Evolutionary conservation across 1,140 invertebrate species (phyloP), one percentile per base, ranked within the genome.

Genomic region (Temnothorax longispinosus): DNA sequence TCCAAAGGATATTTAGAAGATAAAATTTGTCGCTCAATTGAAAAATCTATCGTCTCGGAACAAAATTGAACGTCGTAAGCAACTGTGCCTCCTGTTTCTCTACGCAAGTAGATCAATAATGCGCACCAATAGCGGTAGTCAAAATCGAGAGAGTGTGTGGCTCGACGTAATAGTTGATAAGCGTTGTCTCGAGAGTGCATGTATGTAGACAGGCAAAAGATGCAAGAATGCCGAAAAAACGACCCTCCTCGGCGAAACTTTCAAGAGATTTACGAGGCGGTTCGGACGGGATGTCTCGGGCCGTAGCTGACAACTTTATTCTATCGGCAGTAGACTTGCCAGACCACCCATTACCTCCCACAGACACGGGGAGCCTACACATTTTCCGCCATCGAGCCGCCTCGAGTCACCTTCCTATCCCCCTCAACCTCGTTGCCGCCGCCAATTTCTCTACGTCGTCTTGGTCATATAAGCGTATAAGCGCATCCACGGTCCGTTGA

Each of bases 241-340:
- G 85, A 80, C 77, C 69, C 56, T 75, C 47, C 65, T 75, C 62
- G 52, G 56, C 44, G 74, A 74, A 91, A 91, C 86, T 87, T 90
- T 91, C 84, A 74, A 84, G 64, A 91, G 90, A 93, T 93, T 93
- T 93, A 91, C 92, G 90, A 91, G 89, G 82, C 89, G 87, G 87
- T 90, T 85, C 81, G 80, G 80, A 89, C 54, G 86, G 86, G 88
- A 80, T 87, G 89, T 92, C 90, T 90, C 86, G 75, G 85, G 71
- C 65, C 78, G 60, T 87, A 69, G 56, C 81, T 90, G 91, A 92
- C 92, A 91, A 92, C 89, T 92, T 90, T 88, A 92, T 89, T 92
- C 88, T 90, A 89, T 89, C 81, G 87, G 75, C 85, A 64, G 64
- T 72, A 80, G 69, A 77, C 86, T 85, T 75, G 11, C 69, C 75